These are phyloP conservation scores for Amitus sp. DNA, from an alignment of 2,888 invertebrate species.

Conservation along the genomic window DNA sequence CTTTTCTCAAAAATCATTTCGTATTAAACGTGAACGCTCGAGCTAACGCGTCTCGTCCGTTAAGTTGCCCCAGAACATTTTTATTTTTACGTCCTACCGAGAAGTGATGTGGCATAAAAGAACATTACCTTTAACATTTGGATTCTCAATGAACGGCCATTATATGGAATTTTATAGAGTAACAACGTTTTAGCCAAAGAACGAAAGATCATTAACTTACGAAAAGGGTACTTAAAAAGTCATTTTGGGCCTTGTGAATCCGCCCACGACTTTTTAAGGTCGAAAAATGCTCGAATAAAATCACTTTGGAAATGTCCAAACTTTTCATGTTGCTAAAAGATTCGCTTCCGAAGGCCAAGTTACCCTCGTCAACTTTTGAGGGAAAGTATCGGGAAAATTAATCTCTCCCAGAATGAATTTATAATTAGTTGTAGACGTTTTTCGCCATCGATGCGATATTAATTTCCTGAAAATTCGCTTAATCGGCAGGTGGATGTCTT, in stretches of 20 bases:
- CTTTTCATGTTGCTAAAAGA: too few species aligned
- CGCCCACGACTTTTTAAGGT: neutral
- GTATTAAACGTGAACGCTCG: conserved; percentile 51
- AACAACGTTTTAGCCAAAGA: conserved; percentile 18
- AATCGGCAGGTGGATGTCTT: too few species aligned
- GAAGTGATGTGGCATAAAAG: conserved; percentile 25
- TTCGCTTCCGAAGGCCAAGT: too few species aligned
- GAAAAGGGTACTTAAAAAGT: conserved; percentile 21
- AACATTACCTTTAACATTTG: conserved; percentile 29
- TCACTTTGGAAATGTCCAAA: too few species aligned
- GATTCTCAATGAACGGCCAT: conserved; percentile 28
- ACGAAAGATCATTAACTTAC: conserved; percentile 23
- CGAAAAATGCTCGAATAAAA: conserved; percentile 13
- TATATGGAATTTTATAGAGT: conserved; percentile 25
- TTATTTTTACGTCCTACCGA: conserved; percentile 39
- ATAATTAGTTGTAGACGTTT: too few species aligned
- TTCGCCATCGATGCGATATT: too few species aligned
- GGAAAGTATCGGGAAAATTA: too few species aligned
- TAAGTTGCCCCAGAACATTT: conserved; percentile 45
- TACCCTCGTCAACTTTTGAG: too few species aligned
- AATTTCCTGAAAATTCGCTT: too few species aligned
- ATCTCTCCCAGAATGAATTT: too few species aligned
- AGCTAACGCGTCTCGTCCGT: conserved; percentile 28
- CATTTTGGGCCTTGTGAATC: neutral
- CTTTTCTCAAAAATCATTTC: conserved; percentile 48